Percentiles rank a stretch among this genome's conserved stretches.
phyloP scores from a whole-genome alignment of 1,140 invertebrate genomes.

The Anagrus nilaparvatae region DNA sequence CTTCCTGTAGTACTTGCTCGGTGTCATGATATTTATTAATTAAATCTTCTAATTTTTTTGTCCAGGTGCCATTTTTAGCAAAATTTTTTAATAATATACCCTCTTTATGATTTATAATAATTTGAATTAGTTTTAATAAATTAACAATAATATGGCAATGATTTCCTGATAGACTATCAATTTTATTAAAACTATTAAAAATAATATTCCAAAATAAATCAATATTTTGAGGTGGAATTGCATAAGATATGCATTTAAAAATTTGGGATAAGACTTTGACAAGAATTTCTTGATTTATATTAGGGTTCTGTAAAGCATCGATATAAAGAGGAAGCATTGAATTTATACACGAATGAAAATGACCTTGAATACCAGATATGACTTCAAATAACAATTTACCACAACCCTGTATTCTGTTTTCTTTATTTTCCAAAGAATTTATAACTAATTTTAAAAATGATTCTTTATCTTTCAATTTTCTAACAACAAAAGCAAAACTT shows the following conservation, averaged over 20 bases:
- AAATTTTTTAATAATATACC: conserved; percentile 54
- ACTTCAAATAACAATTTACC: conserved; percentile 80
- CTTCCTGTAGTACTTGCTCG: conserved; percentile 40
- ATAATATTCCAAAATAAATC: conserved; percentile 47
- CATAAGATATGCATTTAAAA: conserved; percentile 46
- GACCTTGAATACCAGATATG: conserved; percentile 63
- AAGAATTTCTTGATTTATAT: conserved; percentile 45
- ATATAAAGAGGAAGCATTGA: conserved; percentile 53
- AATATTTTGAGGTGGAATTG: conserved; percentile 50
- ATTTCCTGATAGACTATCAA: conserved; percentile 23
- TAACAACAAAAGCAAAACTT: conserved; percentile 83
- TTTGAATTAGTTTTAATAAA: conserved; percentile 47
- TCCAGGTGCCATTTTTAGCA: conserved; percentile 43
- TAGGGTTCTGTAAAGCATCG: conserved; percentile 44
- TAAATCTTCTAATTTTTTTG: conserved; percentile 43
- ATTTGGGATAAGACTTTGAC: conserved; percentile 53
- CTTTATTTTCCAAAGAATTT: conserved; percentile 51
- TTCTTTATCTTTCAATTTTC: conserved; percentile 74
- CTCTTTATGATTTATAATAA: conserved; percentile 49
- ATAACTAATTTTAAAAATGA: conserved; percentile 64
- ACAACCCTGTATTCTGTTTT: conserved; percentile 59
- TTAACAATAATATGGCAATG: conserved; percentile 31
- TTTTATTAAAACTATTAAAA: conserved; percentile 24
- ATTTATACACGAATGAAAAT: conserved; percentile 71
- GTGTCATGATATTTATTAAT: conserved; percentile 34